Evolutionary conservation across 1,140 invertebrate genomes (phyloP), one percentile per base, ranked within the genome.

Genomic region (Metaphire vulgaris): DNA sequence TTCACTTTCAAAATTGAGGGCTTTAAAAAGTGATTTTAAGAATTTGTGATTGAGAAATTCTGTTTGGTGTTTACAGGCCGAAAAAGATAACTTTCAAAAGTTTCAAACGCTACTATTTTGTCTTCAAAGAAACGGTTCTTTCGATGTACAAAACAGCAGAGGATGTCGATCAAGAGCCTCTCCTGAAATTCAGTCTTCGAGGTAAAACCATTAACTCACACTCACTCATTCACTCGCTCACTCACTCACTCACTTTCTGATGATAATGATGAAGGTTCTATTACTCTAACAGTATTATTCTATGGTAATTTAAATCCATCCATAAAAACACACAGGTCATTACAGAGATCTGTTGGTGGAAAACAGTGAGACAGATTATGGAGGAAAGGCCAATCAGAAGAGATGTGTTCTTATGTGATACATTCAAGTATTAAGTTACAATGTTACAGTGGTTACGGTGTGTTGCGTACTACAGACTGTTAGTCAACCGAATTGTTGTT

Each of bases 31-130:
- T n/a, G n/a, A n/a, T n/a, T n/a, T n/a, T n/a, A n/a, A n/a, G n/a
- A n/a, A n/a, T n/a, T n/a, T n/a, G n/a, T n/a, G n/a, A n/a, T n/a
- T n/a, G n/a, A n/a, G n/a, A n/a, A n/a, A n/a, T 69, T 69, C 32
- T n/a, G 69, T 32, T 71, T 71, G 1, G 26, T 16, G 26, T n/a
- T n/a, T 71, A 32, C 84, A 96, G 94, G 84, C 95, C 95, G 31
- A 96, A 96, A 81, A 91, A 93, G 75, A 95, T 97, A 83, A 96
- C 94, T 0, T 87, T 98, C 80, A 96, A 95, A 82, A 92, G 91
- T 6, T 97, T 92, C 89, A 97, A 96, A 84, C 90, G 91, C 74
- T 94, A 93, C 80, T 97, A 92, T 90, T 94, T 97, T 83, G 92
- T 92, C 6, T 96, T 95, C 82, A 90, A 92, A 71, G 96, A 98